phyloP scores from a whole-genome alignment of 2,113 vertebrate genomes.

The Actenoides lindsayi region DNA sequence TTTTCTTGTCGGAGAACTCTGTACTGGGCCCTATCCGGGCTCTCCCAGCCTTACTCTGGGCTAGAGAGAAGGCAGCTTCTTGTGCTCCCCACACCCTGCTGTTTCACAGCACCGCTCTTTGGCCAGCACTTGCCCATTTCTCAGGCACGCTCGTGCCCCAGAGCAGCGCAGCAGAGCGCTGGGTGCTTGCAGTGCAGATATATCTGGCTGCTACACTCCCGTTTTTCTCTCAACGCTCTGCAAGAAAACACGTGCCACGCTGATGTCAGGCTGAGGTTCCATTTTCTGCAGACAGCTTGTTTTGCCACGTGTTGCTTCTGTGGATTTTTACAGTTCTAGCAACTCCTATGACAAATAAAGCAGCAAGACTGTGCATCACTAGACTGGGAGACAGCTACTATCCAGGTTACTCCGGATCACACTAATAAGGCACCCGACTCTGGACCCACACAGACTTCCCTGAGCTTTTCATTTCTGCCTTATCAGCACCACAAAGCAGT shows the following conservation, averaged over 20 bases:
- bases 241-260: neutral
- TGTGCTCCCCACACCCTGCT: neutral
- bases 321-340: neutral
- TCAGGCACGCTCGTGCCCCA: neutral
- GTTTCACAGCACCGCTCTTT: neutral
- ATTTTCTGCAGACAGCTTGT: neutral
- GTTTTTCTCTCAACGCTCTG: neutral
- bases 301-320: neutral
- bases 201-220: neutral
- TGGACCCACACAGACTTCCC: neutral
- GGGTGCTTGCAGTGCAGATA: neutral
- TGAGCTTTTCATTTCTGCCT: neutral
- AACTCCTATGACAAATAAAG: neutral
- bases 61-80: neutral
- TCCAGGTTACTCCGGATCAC: neutral
- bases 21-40: neutral
- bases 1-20: neutral
- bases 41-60: neutral
- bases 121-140: neutral
- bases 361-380: neutral
- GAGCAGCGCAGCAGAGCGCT: neutral
- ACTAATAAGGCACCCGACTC: neutral
- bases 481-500: neutral
- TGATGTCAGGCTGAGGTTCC: neutral
- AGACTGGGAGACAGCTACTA: neutral